phyloP scores from a whole-genome alignment of 2,888 invertebrate genomes.

The Harpalus rubripes region DNA sequence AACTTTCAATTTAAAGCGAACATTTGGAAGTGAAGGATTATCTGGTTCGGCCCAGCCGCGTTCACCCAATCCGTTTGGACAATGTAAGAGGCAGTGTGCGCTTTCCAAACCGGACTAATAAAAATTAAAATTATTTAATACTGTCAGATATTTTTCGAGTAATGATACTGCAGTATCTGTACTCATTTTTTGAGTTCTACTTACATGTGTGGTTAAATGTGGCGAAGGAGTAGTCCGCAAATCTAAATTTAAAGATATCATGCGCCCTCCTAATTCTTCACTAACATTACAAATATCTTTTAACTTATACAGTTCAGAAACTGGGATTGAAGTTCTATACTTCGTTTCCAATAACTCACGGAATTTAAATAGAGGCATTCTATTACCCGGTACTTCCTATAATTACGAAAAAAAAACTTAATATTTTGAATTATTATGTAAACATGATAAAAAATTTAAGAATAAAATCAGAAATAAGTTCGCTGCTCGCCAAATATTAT shows the following conservation, averaged over 20 bases:
- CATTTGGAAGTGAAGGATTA: constrained; percentile 82
- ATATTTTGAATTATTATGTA: not conserved
- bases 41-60: constrained; percentile 88
- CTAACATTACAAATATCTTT: constrained; percentile 88
- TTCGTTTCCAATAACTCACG: constrained; percentile 91
- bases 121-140: too few relatives aligned
- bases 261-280: constrained; percentile 85
- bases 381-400: constrained; percentile 86
- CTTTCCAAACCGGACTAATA: constrained; percentile 71
- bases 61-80: constrained; percentile 80
- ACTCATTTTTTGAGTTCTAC: not conserved
- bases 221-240: constrained; percentile 81
- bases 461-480: constrained; percentile 62
- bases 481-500: constrained; percentile 52
- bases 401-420: constrained; percentile 66
- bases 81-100: constrained; percentile 85
- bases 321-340: constrained; percentile 86
- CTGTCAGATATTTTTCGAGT: too few relatives aligned
- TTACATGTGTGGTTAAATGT: constrained; percentile 72
- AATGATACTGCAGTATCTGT: too few relatives aligned
- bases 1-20: constrained; percentile 83
- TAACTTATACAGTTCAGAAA: constrained; percentile 86
- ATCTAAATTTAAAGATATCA: constrained; percentile 83
- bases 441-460: not conserved
- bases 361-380: constrained; percentile 89